Evolutionary conservation across 2,113 vertebrate genomes (phyloP).

Genomic region (Piprites chloris): DNA sequence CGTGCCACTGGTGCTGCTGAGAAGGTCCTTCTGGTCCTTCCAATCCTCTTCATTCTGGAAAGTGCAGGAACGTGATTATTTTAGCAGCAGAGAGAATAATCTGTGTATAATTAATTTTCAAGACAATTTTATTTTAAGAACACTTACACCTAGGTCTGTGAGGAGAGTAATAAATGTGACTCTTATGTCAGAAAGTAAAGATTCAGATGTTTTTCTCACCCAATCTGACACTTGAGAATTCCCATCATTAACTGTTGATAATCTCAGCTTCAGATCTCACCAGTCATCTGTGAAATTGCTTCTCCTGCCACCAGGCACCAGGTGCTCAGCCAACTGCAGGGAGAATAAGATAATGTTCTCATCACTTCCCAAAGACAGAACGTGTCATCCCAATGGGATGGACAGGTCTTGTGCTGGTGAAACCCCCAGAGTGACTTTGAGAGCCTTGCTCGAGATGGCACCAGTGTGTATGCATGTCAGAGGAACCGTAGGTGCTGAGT

Average conservation of each 20-base stretch:
- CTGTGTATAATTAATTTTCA: background rate
- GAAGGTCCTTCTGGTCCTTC: background rate
- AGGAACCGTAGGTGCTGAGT: background rate
- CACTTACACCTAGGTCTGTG: background rate
- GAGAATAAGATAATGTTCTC: background rate
- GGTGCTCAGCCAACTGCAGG: background rate
- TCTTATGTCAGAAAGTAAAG: background rate
- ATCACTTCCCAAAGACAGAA: background rate
- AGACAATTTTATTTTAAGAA: background rate
- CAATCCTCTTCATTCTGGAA: background rate
- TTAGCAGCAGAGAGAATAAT: background rate
- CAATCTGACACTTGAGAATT: background rate
- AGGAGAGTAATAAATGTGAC: background rate
- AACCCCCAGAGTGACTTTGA: background rate
- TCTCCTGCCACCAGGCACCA: background rate
- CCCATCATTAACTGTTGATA: accelerated
- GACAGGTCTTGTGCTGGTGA: background rate
- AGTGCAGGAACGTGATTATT: background rate
- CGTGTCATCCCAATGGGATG: background rate
- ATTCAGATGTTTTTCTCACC: background rate
- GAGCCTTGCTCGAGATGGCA: background rate
- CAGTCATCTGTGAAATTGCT: background rate
- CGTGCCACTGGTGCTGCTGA: background rate
- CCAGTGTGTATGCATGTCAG: background rate
- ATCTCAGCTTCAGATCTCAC: background rate